Conservation (phyloP, 2,797 vertebrate species). For the Botia kubotai region DNA sequence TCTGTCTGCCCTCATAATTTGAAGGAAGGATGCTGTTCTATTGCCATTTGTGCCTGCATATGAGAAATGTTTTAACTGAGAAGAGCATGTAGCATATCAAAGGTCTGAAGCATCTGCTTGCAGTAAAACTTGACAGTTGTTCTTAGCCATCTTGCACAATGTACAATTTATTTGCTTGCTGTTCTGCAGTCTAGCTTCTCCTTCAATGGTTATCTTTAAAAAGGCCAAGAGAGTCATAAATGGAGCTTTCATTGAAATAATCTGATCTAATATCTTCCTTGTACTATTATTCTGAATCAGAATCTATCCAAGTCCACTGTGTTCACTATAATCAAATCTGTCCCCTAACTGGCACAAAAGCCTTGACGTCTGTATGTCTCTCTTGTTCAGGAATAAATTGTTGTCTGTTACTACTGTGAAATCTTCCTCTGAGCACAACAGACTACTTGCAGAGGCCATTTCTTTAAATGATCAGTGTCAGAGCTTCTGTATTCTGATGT, state of each 20-base stretch:
- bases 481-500: background rate
- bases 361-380: slow-evolving; percentile 6
- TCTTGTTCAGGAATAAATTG: background rate
- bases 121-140: slow-evolving; percentile 34
- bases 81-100: background rate
- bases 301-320: slow-evolving; percentile 6
- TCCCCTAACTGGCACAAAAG: slow-evolving; percentile 20
- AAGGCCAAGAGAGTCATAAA: slow-evolving; percentile 19
- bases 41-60: background rate
- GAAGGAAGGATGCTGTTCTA: background rate
- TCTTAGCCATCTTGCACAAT: slow-evolving; percentile 23
- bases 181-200: background rate
- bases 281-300: slow-evolving; percentile 1
- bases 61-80: slow-evolving; percentile 23
- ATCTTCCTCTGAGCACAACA: too few relatives aligned
- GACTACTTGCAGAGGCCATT: background rate
- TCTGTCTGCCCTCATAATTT: background rate
- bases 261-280: slow-evolving; percentile 11
- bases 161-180: slow-evolving; percentile 5
- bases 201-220: slow-evolving; percentile 1
- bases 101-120: slow-evolving; percentile 28
- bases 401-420: background rate
- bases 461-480: background rate
- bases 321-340: slow-evolving; percentile 1
- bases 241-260: slow-evolving; percentile 5